Evolutionary conservation across 2,797 vertebrate genomes (phyloP).

Genomic region (Hirundo rustica): DNA sequence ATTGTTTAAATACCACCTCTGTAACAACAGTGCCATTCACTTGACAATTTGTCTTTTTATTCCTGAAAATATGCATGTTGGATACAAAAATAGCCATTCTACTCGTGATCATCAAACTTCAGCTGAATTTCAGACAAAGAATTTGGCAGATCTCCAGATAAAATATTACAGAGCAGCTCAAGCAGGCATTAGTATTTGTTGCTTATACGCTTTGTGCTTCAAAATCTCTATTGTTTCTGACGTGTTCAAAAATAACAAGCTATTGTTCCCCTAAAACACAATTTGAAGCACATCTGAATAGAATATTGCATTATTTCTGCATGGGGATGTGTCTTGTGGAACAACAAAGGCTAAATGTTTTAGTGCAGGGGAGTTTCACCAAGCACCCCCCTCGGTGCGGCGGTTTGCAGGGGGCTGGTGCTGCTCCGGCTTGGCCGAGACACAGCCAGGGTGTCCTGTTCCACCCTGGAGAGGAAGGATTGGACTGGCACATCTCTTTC

Average conservation of each 20-base stretch:
- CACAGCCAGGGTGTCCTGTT: not conserved
- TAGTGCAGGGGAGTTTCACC: not conserved
- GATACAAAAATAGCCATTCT: not conserved
- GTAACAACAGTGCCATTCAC: not conserved
- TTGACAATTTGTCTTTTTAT: constrained; percentile 22
- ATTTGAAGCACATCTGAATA: not conserved
- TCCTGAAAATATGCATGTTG: not conserved
- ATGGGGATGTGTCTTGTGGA: not conserved
- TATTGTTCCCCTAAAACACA: not conserved
- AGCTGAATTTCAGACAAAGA: not conserved
- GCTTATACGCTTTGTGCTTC: not conserved
- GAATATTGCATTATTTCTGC: not conserved
- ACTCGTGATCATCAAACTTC: not conserved
- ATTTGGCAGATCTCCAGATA: constrained; percentile 23
- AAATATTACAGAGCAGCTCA: constrained; percentile 8
- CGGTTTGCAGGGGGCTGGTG: fast-evolving
- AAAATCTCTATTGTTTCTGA: not conserved
- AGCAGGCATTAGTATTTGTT: not conserved
- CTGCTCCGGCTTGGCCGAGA: fast-evolving
- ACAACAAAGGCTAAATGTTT: not conserved
- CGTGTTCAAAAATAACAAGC: not conserved
- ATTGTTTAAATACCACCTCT: constrained; percentile 21
- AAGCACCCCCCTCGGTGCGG: not conserved
- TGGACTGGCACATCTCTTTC: not conserved
- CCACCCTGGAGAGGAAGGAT: not conserved